Conservation (phyloP, 2,888 invertebrate species). For the Escarpia spicata region DNA sequence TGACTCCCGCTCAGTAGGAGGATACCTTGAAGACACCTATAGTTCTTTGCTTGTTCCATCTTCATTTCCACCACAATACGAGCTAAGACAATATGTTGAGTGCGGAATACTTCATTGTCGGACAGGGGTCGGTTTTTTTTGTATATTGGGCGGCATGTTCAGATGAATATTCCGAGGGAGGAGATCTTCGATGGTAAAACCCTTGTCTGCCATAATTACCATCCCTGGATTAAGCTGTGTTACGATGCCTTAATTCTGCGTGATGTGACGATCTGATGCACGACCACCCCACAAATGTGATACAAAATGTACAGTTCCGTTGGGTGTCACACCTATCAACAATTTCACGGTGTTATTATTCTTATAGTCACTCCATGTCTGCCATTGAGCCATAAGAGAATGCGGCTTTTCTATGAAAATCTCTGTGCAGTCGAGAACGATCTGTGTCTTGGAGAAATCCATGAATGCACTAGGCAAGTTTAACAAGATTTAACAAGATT, state of each 20-base stretch:
- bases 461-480: slow-evolving; percentile 21
- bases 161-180: slow-evolving; percentile 34
- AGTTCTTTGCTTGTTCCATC: slow-evolving; percentile 39
- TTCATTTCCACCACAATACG: slow-evolving; percentile 39
- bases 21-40: slow-evolving; percentile 35
- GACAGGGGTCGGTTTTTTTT: slow-evolving; percentile 32
- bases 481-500: no score
- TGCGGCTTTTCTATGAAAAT: slow-evolving; percentile 36
- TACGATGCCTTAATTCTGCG: slow-evolving; percentile 28
- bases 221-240: slow-evolving; percentile 26
- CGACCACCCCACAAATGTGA: slow-evolving; percentile 39
- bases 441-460: background rate
- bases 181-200: slow-evolving; percentile 39
- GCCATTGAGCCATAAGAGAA: slow-evolving; percentile 29
- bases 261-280: slow-evolving; percentile 36
- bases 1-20: no score
- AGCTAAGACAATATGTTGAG: slow-evolving; percentile 33
- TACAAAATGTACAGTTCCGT: slow-evolving; percentile 37
- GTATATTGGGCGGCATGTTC: slow-evolving; percentile 35
- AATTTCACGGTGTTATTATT: slow-evolving; percentile 36
- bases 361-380: slow-evolving; percentile 39
- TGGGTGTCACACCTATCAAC: slow-evolving; percentile 33
- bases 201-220: slow-evolving; percentile 28
- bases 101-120: slow-evolving; percentile 30
- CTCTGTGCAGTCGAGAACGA: slow-evolving; percentile 31